Evolutionary conservation across 2,888 invertebrate genomes (phyloP).

Genomic region (Chrysolina haemoptera): DNA sequence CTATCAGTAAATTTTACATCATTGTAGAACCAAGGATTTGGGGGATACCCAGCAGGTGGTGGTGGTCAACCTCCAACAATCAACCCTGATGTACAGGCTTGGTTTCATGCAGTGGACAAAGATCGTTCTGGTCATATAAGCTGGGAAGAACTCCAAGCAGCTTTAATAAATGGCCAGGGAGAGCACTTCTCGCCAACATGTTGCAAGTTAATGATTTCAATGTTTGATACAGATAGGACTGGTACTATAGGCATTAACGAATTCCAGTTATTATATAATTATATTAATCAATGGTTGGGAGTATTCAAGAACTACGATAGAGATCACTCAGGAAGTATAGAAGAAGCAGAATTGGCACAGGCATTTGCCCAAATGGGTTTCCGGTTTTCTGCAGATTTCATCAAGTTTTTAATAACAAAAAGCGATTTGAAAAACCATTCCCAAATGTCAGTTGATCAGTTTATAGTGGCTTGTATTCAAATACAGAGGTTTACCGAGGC

Average conservation of each 20-base stretch:
- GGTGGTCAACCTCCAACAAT: slow-evolving; percentile 64
- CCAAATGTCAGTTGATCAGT: slow-evolving; percentile 86
- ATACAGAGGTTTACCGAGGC: slow-evolving; percentile 91
- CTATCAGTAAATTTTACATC: neutral
- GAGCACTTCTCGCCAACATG: slow-evolving; percentile 86
- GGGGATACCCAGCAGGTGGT: slow-evolving; percentile 34
- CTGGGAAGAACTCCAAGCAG: slow-evolving; percentile 82
- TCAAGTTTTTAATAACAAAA: slow-evolving; percentile 80
- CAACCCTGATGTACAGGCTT: slow-evolving; percentile 84
- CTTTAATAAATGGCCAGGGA: slow-evolving; percentile 89
- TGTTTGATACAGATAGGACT: slow-evolving; percentile 89
- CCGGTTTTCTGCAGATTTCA: slow-evolving; percentile 84
- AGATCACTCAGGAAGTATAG: slow-evolving; percentile 90
- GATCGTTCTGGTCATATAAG: slow-evolving; percentile 89
- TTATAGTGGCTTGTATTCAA: slow-evolving; percentile 91
- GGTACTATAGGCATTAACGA: slow-evolving; percentile 89
- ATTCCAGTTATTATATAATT: slow-evolving; percentile 89
- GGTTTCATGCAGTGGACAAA: slow-evolving; percentile 87
- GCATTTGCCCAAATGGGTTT: slow-evolving; percentile 93
- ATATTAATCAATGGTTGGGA: slow-evolving; percentile 90
- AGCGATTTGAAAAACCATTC: slow-evolving; percentile 77
- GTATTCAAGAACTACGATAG: slow-evolving; percentile 89
- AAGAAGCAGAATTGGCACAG: slow-evolving; percentile 82
- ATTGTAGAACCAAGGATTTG: slow-evolving; percentile 36
- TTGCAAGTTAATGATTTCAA: slow-evolving; percentile 90